These are phyloP conservation scores for Pedetes capensis DNA, from an alignment of 2,113 vertebrate genomes.

Conservation along the genomic window DNA sequence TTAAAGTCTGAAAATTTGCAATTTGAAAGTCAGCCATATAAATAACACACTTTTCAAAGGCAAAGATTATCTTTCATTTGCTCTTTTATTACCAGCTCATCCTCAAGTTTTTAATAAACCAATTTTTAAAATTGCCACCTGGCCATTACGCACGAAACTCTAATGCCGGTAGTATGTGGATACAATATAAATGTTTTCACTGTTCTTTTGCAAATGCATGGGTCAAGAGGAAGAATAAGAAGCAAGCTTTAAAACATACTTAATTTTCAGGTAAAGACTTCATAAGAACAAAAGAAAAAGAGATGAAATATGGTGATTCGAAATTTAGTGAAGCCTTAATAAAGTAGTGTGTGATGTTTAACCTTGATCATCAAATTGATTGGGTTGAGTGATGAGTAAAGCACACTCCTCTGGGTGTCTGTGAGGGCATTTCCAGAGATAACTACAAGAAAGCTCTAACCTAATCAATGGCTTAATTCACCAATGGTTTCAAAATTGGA, in stretches of 20 bases:
- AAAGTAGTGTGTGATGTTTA: neutral
- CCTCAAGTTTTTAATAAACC: neutral
- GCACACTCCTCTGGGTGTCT: no score
- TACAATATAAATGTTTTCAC: neutral
- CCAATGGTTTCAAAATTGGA: no score
- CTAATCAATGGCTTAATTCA: no score
- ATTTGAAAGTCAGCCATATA: neutral
- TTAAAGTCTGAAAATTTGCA: neutral
- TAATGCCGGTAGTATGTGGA: neutral
- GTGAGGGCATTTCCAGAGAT: no score
- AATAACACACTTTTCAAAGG: neutral
- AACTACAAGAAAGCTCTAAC: no score
- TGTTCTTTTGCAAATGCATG: neutral
- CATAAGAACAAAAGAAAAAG: neutral
- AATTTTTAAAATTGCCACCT: neutral
- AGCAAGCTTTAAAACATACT: neutral
- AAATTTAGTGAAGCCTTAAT: neutral
- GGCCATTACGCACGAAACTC: no score
- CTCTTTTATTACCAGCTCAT: neutral
- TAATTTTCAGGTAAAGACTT: neutral
- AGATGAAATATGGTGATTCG: neutral
- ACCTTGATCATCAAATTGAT: no score
- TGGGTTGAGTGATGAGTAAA: no score
- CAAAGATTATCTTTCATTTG: neutral
- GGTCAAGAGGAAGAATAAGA: neutral